Base-by-base conservation (phyloP, 1,140 invertebrate species). In the Philaenus spumarius region DNA sequence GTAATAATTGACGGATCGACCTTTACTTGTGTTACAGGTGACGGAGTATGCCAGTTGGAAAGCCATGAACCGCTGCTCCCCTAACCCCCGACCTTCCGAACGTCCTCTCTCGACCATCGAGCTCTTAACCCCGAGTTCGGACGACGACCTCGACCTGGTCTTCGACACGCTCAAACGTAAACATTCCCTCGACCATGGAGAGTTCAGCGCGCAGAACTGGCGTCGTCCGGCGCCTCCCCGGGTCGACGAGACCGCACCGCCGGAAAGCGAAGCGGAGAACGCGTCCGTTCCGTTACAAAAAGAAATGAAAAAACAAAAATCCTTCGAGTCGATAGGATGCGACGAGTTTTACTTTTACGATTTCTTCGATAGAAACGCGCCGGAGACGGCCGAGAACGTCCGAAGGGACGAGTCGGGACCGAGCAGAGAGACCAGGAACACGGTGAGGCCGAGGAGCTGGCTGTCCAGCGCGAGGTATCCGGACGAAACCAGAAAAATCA, bases 151-250 rank as follows among this genome's bases (percentile, higher is more conserved):
- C 9, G 26, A 30, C 3, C 26, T 30, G 9, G 26, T 30, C 26
- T 30, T 30, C 26, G 26, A 26, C 47, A 15, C 24, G 14, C 50
- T 39, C 30, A 53, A 22, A 22, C 50, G 50, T 2, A 53, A 53
- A 35, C 37, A 53, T 35, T 53, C 50, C 50, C 34, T 53, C 12
- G 50, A 53, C 50, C 30, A 53, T 53, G 50, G 50, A 26, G 50
- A 53, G 30, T 1, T 14, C 7, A 14, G 12, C 5, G 45, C 17
- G 19, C 45, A 22, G 45, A 9, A 6, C 6, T 47, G 5, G 45
- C 17, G 6, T 9, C 45, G 9, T 5, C 2, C 17, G 45, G 17
- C 6, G 19, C 5, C 3, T 5, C 15, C n/a, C 2, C 5, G 2
- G 7, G 2, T n/a, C 2, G 19, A 22, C 20, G 30, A 9, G 3